A percentile compares a stretch with the other conserved stretches of the same genome.
These are phyloP conservation scores for Porites rus DNA, from an alignment of 92 coral and sea anemone genomes.

Conservation along the genomic window DNA sequence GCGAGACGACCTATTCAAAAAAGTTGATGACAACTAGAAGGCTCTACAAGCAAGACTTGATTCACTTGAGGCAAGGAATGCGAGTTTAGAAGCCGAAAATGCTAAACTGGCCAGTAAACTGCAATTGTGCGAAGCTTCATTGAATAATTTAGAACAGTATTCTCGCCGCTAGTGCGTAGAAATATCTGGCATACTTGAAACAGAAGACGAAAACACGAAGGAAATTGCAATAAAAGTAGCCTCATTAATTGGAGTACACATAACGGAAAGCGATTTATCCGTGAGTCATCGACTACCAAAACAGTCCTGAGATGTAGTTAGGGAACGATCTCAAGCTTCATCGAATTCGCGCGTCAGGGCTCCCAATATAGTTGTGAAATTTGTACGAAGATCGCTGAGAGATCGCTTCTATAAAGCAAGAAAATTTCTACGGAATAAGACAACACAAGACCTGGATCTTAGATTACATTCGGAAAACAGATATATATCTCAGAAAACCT, in stretches of 20 bases:
- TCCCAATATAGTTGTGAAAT: constrained; percentile 43
- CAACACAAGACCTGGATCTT: constrained; percentile 33
- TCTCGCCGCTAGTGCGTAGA: background rate
- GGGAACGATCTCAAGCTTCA: constrained; percentile 33
- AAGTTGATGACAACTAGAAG: too few species aligned
- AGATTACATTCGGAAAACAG: constrained; percentile 14
- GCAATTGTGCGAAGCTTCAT: too few species aligned
- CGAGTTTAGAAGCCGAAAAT: constrained; percentile 3
- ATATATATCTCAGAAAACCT: constrained; percentile 43
- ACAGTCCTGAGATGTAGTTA: constrained; percentile 12
- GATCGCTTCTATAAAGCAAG: constrained; percentile 32
- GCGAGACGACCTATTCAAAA: too few species aligned
- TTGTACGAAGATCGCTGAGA: constrained; percentile 43
- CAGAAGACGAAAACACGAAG: background rate
- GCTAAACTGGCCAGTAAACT: background rate
- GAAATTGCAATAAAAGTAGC: background rate
- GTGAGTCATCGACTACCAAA: constrained; percentile 38
- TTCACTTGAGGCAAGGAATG: too few species aligned
- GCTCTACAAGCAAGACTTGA: too few species aligned
- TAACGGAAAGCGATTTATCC: constrained; percentile 25
- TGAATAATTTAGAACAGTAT: background rate
- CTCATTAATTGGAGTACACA: background rate
- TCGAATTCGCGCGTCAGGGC: constrained; percentile 11
- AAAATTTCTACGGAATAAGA: constrained; percentile 26
- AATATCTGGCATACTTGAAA: background rate